Conservation (phyloP, 2,797 vertebrate species). For the Phalloptychus januarius region DNA sequence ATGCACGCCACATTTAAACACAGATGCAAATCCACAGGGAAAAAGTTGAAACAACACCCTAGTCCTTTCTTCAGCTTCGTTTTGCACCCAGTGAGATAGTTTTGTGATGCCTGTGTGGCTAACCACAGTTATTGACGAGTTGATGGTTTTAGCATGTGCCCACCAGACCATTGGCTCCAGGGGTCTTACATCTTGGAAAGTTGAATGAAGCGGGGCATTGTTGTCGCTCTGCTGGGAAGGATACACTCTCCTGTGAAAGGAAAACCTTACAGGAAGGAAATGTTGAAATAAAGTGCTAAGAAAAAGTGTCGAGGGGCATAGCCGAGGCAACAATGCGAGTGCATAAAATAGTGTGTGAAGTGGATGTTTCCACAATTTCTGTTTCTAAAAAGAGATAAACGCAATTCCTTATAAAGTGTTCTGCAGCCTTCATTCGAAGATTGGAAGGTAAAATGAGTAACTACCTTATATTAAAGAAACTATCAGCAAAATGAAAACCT, state of each 20-base stretch:
- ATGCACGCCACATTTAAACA: constrained; percentile 28
- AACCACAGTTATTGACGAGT: constrained; percentile 60
- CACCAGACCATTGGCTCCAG: constrained; percentile 62
- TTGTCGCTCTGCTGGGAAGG: constrained; percentile 61
- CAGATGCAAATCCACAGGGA: constrained; percentile 22
- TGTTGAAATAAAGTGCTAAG: constrained; percentile 70
- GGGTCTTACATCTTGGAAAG: constrained; percentile 57
- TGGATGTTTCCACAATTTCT: constrained; percentile 53
- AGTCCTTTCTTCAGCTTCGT: constrained; percentile 39
- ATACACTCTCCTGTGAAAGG: constrained; percentile 54
- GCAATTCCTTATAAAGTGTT: constrained; percentile 63
- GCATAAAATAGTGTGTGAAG: constrained; percentile 26
- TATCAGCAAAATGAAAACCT: too few species aligned
- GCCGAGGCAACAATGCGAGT: constrained; percentile 37
- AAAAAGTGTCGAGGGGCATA: constrained; percentile 61
- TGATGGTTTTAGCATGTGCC: constrained; percentile 75
- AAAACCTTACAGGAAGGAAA: constrained; percentile 72
- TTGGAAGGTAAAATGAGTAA: constrained; percentile 45
- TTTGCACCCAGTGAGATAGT: constrained; percentile 55
- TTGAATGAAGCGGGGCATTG: constrained; percentile 70
- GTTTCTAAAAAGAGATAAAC: constrained; percentile 46
- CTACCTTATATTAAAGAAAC: constrained; percentile 26
- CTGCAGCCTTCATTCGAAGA: constrained; percentile 39
- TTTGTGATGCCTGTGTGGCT: constrained; percentile 62
- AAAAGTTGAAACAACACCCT: constrained; percentile 27